These are phyloP conservation scores for Ceyx margarethae DNA, from an alignment of 2,113 vertebrate genomes.

Conservation along the genomic window DNA sequence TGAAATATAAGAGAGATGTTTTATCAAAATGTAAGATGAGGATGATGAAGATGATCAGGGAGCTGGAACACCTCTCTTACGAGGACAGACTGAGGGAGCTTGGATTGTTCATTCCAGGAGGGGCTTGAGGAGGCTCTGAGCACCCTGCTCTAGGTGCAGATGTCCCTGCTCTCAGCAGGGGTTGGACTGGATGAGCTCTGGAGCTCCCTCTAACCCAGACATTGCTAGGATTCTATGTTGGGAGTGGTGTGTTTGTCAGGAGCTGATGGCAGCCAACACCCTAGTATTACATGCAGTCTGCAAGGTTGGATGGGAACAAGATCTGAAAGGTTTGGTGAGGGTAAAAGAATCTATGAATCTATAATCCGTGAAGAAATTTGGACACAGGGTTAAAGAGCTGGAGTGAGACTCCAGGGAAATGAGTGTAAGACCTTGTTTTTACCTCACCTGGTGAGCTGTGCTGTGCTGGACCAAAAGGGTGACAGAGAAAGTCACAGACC, in stretches of 20 bases:
- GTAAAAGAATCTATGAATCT: background rate
- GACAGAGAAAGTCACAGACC: background rate
- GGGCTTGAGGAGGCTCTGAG: no score
- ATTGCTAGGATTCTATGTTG: background rate
- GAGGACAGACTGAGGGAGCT: no score
- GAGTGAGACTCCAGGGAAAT: background rate
- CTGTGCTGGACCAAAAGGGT: background rate
- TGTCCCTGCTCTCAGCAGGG: no score
- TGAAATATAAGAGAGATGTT: background rate
- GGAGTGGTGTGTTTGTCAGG: accelerated
- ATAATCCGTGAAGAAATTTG: background rate
- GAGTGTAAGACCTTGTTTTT: accelerated
- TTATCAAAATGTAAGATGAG: no score
- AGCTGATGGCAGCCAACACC: background rate
- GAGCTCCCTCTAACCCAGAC: no score
- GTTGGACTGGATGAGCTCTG: no score
- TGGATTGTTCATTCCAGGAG: no score
- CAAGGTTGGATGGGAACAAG: background rate
- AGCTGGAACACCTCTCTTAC: no score
- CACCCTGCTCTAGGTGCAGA: no score
- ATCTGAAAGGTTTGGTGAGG: background rate
- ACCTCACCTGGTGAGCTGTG: accelerated
- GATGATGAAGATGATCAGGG: no score
- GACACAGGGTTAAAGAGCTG: background rate
- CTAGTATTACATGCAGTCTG: background rate